These are phyloP conservation scores for Acropternis orthonyx DNA, from an alignment of 2,797 vertebrate genomes.

Conservation along the genomic window DNA sequence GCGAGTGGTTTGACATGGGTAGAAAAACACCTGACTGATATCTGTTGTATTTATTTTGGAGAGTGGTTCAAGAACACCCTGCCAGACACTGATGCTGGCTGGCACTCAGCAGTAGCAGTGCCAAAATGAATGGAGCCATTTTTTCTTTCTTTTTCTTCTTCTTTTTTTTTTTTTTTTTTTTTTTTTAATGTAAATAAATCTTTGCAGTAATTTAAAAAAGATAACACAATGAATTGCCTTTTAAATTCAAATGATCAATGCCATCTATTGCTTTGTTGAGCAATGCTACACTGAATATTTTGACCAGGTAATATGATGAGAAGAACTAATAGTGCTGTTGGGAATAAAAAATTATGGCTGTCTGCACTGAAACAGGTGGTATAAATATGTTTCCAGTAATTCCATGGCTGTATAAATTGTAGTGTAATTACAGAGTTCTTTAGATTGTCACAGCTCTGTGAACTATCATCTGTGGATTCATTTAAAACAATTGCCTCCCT, in stretches of 20 bases:
- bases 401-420: not conserved
- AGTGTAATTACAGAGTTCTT: slow-evolving; percentile 8
- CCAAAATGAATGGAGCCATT: not conserved
- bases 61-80: not conserved
- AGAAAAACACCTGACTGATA: slow-evolving; percentile 13
- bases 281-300: not conserved
- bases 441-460: slow-evolving; percentile 2
- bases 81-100: slow-evolving; percentile 23
- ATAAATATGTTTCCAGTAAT: slow-evolving; percentile 51
- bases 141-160: not conserved
- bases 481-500: not conserved
- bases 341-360: not conserved
- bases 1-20: not conserved
- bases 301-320: not conserved
- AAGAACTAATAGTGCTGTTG: not conserved
- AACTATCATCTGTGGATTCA: not conserved
- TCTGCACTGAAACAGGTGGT: slow-evolving; percentile 27
- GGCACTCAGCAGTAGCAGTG: not conserved
- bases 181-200: not conserved
- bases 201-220: slow-evolving; percentile 9
- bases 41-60: slow-evolving; percentile 39
- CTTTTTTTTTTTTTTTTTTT: not conserved
- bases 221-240: not conserved
- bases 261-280: not conserved
- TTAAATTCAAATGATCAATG: not conserved